Percentiles rank a stretch among this genome's conserved stretches.
Evolutionary conservation across 2,888 invertebrate genomes (phyloP).

Genomic region (Bembecia ichneumoniformis): DNA sequence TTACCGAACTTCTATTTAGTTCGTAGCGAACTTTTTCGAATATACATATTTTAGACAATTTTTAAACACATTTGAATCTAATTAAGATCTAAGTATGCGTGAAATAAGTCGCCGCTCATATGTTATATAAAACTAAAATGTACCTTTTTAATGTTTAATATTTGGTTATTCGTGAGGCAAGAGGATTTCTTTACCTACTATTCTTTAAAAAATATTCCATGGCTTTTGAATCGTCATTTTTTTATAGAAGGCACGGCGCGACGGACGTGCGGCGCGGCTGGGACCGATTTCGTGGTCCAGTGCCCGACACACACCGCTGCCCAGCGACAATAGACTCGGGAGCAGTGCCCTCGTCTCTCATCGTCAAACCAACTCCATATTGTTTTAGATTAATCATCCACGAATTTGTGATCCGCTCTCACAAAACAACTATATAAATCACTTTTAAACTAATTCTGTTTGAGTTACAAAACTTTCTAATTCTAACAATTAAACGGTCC

Average conservation of each 20-base stretch:
- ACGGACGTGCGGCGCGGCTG: slow-evolving; percentile 25
- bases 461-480: slow-evolving; percentile 11
- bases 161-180: too few relatives aligned
- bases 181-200: too few relatives aligned
- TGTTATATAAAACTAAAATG: too few relatives aligned
- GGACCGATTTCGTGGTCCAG: slow-evolving; percentile 65
- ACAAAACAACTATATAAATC: slow-evolving; percentile 8
- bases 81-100: too few relatives aligned
- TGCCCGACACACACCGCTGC: slow-evolving; percentile 58
- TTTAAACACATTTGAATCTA: too few relatives aligned
- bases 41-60: too few relatives aligned
- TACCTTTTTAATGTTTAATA: too few relatives aligned
- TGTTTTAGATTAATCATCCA: slow-evolving; percentile 48
- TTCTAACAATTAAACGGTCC: slow-evolving; percentile 7
- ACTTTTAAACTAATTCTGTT: slow-evolving; percentile 9
- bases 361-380: slow-evolving; percentile 34
- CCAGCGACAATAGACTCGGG: slow-evolving; percentile 51
- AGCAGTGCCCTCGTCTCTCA: slow-evolving; percentile 47
- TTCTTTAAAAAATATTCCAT: too few relatives aligned
- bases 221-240: too few relatives aligned
- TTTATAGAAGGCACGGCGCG: neutral
- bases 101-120: too few relatives aligned
- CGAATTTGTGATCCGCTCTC: slow-evolving; percentile 25
- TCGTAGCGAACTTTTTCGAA: too few relatives aligned
- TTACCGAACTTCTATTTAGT: too few relatives aligned